These are phyloP conservation scores for Grapholita molesta DNA, from an alignment of 1,140 invertebrate genomes.

Conservation along the genomic window DNA sequence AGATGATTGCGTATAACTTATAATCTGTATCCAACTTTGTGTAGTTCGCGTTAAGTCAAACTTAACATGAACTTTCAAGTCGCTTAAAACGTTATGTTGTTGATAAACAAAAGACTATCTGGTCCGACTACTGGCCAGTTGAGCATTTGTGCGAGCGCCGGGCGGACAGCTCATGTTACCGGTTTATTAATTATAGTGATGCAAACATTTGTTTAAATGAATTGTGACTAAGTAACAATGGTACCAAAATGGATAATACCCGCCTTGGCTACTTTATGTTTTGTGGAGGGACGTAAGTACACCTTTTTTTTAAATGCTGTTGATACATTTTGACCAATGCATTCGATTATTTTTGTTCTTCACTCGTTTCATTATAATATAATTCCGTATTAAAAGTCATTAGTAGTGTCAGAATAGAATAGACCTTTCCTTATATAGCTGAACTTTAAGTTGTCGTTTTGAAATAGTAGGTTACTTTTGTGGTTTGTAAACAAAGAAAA, in stretches of 20 bases:
- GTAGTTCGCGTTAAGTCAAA: neutral
- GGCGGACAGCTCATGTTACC: neutral
- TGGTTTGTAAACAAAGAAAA: no score
- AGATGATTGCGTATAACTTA: neutral
- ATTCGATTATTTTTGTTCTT: neutral
- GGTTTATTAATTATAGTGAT: neutral
- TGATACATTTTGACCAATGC: neutral
- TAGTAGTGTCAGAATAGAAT: no score
- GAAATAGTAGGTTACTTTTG: no score
- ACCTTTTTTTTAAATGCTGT: neutral
- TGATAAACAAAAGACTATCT: neutral
- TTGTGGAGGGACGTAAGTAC: slow-evolving; percentile 21
- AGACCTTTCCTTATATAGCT: no score
- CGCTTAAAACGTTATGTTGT: neutral
- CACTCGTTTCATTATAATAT: no score
- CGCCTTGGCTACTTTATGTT: slow-evolving; percentile 6
- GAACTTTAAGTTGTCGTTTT: no score
- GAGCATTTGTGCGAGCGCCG: neutral
- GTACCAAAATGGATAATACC: neutral
- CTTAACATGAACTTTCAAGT: neutral
- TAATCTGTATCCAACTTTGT: neutral
- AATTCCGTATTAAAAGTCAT: no score
- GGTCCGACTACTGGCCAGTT: neutral
- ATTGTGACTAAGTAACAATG: neutral
- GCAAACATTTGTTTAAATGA: neutral